phyloP scores from a whole-genome alignment of 2,888 invertebrate genomes.

The Acleris laterana region DNA sequence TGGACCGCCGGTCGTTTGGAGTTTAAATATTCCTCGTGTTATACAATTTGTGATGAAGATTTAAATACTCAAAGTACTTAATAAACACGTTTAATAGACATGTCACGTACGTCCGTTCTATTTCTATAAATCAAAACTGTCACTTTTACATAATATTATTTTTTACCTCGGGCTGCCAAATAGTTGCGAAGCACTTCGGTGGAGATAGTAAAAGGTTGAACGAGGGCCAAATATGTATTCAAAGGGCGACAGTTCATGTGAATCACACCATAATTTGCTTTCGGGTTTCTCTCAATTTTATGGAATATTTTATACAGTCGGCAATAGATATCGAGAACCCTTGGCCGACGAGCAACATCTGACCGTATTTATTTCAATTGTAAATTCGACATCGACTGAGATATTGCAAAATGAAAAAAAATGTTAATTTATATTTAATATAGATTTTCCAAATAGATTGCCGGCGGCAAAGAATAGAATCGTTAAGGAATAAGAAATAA shows the following conservation, averaged over 20 bases:
- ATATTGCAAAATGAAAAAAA: constrained; percentile 5
- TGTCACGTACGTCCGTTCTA: constrained; percentile 5
- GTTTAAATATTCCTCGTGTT: not conserved
- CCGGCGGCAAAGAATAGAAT: constrained; percentile 16
- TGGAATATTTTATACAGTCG: constrained; percentile 18
- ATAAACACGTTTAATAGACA: constrained; percentile 10
- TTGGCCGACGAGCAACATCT: constrained; percentile 10
- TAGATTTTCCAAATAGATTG: constrained; percentile 11
- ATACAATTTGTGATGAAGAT: not conserved
- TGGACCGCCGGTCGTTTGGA: not conserved
- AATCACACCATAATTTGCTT: constrained; percentile 30
- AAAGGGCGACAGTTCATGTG: constrained; percentile 35
- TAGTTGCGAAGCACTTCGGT: constrained; percentile 21
- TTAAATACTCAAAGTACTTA: not conserved
- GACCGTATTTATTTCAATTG: constrained; percentile 32
- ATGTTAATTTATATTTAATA: constrained; percentile 11
- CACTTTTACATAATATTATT: constrained; percentile 16
- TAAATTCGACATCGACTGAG: constrained; percentile 13
- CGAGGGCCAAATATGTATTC: constrained; percentile 37
- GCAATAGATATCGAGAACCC: constrained; percentile 45
- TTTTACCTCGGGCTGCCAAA: constrained; percentile 26
- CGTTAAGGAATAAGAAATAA: constrained; percentile 20
- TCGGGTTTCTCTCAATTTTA: constrained; percentile 25
- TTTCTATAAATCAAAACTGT: constrained; percentile 29
- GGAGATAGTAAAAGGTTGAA: constrained; percentile 35